Evolutionary conservation across 2,797 vertebrate species (phyloP).

Genomic region (Margarornis squamiger): DNA sequence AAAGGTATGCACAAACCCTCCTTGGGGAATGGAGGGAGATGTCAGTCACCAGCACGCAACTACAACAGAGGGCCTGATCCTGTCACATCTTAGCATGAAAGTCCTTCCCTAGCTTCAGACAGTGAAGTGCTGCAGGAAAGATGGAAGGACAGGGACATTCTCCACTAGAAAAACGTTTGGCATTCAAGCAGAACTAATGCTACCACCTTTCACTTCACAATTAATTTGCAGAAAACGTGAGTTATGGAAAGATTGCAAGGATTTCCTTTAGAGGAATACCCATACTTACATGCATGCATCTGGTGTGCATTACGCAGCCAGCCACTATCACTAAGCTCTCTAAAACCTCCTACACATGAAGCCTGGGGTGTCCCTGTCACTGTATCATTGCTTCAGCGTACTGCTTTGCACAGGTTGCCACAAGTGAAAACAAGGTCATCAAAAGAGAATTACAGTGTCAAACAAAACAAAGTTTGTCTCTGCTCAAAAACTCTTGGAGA

Average conservation of each 20-base stretch:
- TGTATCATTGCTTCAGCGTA: neutral
- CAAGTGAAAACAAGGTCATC: neutral
- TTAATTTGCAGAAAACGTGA: neutral
- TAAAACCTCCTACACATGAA: neutral
- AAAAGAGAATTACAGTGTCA: neutral
- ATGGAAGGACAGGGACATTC: neutral
- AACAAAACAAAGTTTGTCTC: neutral
- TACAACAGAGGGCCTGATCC: neutral
- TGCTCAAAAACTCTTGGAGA: neutral
- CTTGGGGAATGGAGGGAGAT: neutral
- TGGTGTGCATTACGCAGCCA: neutral
- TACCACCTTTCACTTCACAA: neutral
- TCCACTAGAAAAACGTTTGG: neutral
- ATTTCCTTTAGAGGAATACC: neutral
- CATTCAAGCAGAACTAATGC: neutral
- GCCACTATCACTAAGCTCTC: neutral
- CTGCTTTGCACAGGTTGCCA: neutral
- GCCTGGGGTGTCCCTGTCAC: neutral
- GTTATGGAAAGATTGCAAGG: neutral
- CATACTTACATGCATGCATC: neutral
- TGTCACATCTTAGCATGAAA: neutral
- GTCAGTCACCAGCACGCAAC: fast-evolving
- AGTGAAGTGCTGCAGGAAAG: neutral
- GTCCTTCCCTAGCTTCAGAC: neutral
- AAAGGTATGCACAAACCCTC: neutral